Base-by-base conservation (phyloP, 2,888 invertebrate species). In the Hermaeophaga mercurialis region DNA sequence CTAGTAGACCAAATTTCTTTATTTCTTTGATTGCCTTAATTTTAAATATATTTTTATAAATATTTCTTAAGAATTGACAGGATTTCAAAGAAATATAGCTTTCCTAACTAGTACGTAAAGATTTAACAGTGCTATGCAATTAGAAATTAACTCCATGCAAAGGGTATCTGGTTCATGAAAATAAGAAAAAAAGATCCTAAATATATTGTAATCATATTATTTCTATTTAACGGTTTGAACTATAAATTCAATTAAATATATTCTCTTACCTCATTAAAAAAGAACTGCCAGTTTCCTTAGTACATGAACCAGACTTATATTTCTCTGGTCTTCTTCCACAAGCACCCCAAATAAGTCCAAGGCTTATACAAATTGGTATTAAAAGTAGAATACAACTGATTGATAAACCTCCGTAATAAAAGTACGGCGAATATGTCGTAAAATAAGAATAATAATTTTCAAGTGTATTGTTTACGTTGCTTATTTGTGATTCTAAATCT, bases 301-400 rank as follows among this genome's bases (percentile, higher is more conserved):
- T 93, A 77, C 91, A 92, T 77, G 94, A 94, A 73, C 84, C 83
- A 68, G 90, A 89, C 58, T 88, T 89, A 78, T 91, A 91, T 50
- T 85, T 88, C 73, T 89, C 89, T 1, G 94, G 93, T 64, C 94
- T 84, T 77, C 91, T 90, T 44, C 95, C 94, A 78, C 94, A 94
- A 71, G 92, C 88, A 54, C 96, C 96, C 75, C 91, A 94, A 70
- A 92, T 80, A 49, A 96, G 80, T 1, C 94, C 95, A 73, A 90
- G 81, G 47, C 87, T 85, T 71, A 92, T 80, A 68, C 89, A 85
- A 48, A 85, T 72, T 22, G 89, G 80, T 22, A 90, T 84, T 63
- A 90, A 75, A 46, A 91, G 77, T 56, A 93, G 78, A 58, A 88
- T 80, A 50, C 85, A 81, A 68, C 88, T 86, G 46, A 91, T 81